Base-by-base conservation (phyloP, 2,888 invertebrate species). In the Ptychoptera albimana region DNA sequence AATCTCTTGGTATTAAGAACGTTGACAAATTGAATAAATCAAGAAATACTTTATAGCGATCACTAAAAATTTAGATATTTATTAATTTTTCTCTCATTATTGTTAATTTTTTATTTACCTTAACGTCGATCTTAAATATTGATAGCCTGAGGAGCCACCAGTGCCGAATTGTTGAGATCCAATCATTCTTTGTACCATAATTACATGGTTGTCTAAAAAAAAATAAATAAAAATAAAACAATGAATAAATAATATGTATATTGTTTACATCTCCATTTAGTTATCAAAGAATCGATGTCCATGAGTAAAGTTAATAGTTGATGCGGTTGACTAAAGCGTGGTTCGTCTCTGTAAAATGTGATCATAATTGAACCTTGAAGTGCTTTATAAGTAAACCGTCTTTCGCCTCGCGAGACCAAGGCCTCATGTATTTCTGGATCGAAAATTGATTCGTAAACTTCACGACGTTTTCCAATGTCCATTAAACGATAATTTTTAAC, bases 161-260 rank as follows among this genome's bases (percentile, higher is more conserved):
- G 97, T 97, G 14, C 98, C 98, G 8, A 91, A 69, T 57, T 87
- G 88, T 58, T 92, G 91, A 0, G 91, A 89, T 0, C 98, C 98
- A 54, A 98, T 88, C 96, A 98, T 98, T 54, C 97, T 74, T 66
- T 97, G 96, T 16, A 98, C 98, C 84, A 98, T 86, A 56, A 94
- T 79, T 37, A 97, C 89, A 64, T 98, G 98, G 65, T 96, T 97
- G 64, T 96, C 97, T 97, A 63, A 2, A 68, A 66, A 39, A 11
- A n/a, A 8, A 39, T 38, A 38, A 16, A 38, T 8, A 23, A 29
- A 30, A 40, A 42, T 30, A n/a, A n/a, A n/a, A n/a, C n/a, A n/a
- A 23, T 15, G 35, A 39, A n/a, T n/a, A 39, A 13, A 13, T 40
- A 2, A 1, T 1, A 15, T 15, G 9, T 9, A 38, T 15, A 45